Conservation (phyloP, 2,797 vertebrate genomes). For the Onychomys leucogaster region DNA sequence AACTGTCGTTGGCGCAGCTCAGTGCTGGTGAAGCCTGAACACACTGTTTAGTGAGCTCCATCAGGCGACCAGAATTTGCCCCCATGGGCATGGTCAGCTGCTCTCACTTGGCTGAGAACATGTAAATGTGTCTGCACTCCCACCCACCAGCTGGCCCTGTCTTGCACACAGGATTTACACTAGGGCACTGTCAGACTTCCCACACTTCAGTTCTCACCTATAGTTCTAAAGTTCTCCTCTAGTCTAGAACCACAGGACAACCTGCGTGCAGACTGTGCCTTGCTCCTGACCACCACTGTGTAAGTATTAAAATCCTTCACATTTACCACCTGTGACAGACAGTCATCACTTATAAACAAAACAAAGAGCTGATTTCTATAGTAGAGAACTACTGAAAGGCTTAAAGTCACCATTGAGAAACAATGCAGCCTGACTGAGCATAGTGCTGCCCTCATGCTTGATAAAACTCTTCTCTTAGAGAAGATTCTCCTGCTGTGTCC, state of each 20-base stretch:
- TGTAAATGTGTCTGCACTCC: background rate
- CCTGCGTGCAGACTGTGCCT: background rate
- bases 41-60: constrained; percentile 54
- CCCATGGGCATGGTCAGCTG: background rate
- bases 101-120: background rate
- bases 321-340: background rate
- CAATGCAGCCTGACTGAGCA: background rate
- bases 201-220: background rate
- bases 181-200: background rate
- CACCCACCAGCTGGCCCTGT: background rate
- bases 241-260: background rate
- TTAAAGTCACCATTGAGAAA: background rate
- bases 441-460: too few relatives aligned
- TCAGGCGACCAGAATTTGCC: background rate
- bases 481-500: too few relatives aligned
- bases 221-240: background rate
- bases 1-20: constrained; percentile 68
- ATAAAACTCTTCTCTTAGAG: background rate
- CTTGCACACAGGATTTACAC: too few relatives aligned
- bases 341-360: background rate
- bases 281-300: too few relatives aligned
- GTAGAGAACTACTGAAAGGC: background rate
- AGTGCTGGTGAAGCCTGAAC: constrained; percentile 63
- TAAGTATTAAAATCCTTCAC: background rate
- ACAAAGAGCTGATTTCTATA: background rate